These are phyloP conservation scores for Upupa epops DNA, from an alignment of 2,113 vertebrate genomes.

Conservation along the genomic window DNA sequence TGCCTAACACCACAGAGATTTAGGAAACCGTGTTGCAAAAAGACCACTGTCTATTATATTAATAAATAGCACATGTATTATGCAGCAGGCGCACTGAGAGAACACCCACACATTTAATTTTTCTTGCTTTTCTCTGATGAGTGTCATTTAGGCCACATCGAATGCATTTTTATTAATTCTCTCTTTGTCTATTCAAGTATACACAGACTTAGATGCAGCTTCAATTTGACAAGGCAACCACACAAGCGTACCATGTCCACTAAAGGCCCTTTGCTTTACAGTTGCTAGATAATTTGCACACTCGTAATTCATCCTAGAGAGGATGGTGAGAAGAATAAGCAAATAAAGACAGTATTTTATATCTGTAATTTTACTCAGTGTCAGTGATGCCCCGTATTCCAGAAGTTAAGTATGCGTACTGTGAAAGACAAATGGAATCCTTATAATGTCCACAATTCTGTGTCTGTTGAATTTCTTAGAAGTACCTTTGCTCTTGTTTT, in stretches of 20 bases:
- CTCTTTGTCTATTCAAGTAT: neutral
- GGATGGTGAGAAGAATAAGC: neutral
- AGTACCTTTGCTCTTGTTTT: neutral
- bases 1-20: neutral
- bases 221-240: neutral
- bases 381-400: neutral
- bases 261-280: neutral
- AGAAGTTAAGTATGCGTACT: neutral
- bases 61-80: neutral
- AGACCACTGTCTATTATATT: rapidly evolving
- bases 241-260: neutral
- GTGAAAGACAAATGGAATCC: neutral
- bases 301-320: neutral
- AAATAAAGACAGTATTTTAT: neutral
- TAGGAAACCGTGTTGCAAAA: neutral
- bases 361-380: neutral
- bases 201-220: neutral
- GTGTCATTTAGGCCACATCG: neutral
- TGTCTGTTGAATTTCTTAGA: neutral
- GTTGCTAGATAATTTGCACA: neutral
- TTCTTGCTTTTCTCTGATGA: neutral
- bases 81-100: neutral
- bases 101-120: neutral
- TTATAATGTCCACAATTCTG: neutral
- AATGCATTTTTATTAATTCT: neutral